A percentile compares a stretch with the other conserved stretches of the same genome.
Conservation (phyloP, 1,140 invertebrate genomes). For the Drosophila nannoptera region DNA sequence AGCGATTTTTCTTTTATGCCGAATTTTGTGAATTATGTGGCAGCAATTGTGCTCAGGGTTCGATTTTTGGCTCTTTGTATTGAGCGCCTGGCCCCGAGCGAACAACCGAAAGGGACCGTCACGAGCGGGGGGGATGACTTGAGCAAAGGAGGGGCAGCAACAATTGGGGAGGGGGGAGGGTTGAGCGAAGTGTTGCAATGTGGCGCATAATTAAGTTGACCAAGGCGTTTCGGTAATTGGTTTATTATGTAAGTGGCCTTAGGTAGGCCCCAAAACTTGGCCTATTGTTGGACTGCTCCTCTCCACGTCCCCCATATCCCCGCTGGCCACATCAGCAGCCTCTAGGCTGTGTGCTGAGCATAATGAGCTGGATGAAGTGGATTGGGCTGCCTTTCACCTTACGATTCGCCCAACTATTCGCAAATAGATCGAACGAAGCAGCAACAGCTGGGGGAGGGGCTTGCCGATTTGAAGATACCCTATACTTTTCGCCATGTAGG, state of each 20-base stretch:
- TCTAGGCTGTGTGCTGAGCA: conserved; percentile 3
- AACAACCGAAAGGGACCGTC: not conserved
- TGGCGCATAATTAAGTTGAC: conserved; percentile 63
- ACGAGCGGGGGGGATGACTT: not conserved
- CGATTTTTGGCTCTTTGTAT: conserved; percentile 53
- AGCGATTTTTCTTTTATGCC: conserved; percentile 64
- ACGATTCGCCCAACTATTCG: conserved; percentile 1
- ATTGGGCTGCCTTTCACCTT: conserved; percentile 2
- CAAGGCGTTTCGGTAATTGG: conserved; percentile 57
- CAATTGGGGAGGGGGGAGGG: not conserved
- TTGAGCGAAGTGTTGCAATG: conserved; percentile 29
- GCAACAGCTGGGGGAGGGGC: not conserved
- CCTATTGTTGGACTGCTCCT: conserved; percentile 40
- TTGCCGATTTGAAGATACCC: not conserved
- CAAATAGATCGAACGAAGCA: not conserved
- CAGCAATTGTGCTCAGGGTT: conserved; percentile 61
- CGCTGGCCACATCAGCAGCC: not conserved
- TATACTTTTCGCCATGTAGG: no score
- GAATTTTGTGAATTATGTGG: conserved; percentile 67
- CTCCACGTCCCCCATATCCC: no score
- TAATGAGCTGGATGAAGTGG: conserved; percentile 20
- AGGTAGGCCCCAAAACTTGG: conserved; percentile 40
- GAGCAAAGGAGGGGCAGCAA: no score
- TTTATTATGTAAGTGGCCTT: conserved; percentile 64
- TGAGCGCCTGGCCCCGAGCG: conserved; percentile 27